Percentiles rank a stretch among this genome's conserved stretches.
Evolutionary conservation across 1,140 invertebrate species (phyloP).

Genomic region (Lasioglossum albipes): DNA sequence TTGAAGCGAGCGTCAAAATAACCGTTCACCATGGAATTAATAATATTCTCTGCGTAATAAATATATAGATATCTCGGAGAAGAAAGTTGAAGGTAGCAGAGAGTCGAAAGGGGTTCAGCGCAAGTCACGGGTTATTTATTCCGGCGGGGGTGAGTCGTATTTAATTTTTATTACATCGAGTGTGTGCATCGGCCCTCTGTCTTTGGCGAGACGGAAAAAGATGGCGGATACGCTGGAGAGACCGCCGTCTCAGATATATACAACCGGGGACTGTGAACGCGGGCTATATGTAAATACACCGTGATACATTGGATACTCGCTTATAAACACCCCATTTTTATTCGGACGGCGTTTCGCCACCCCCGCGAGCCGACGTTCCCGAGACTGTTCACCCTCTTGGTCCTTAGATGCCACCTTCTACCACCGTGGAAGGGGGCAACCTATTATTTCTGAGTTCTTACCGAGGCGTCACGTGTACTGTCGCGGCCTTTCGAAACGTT

Average conservation of each 20-base stretch:
- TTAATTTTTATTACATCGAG: constrained; percentile 80
- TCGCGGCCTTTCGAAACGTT: background rate
- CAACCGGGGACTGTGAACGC: constrained; percentile 58
- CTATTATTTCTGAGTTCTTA: constrained; percentile 72
- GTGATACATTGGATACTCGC: constrained; percentile 80
- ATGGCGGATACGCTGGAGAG: constrained; percentile 1
- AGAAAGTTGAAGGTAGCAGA: background rate
- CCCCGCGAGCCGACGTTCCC: constrained; percentile 32
- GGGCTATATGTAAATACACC: constrained; percentile 79
- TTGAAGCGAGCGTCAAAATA: too few relatives aligned
- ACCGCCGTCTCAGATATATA: constrained; percentile 55
- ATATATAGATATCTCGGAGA: too few relatives aligned
- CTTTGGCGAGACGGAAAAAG: constrained; percentile 35
- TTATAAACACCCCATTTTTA: constrained; percentile 82
- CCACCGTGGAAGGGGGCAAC: constrained; percentile 58
- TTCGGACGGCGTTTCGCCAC: constrained; percentile 75
- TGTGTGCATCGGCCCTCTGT: constrained; percentile 65
- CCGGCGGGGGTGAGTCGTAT: constrained; percentile 68
- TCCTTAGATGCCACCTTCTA: constrained; percentile 57
- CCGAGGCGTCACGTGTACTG: constrained; percentile 62
- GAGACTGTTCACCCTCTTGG: constrained; percentile 34
- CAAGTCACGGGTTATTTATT: constrained; percentile 67
- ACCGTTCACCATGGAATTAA: too few relatives aligned
- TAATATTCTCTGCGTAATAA: too few relatives aligned
- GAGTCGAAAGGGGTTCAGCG: background rate